Evolutionary conservation across 2,113 vertebrate species (phyloP), one percentile per base, ranked within the genome.

Genomic region (Monarcha castaneiventris): DNA sequence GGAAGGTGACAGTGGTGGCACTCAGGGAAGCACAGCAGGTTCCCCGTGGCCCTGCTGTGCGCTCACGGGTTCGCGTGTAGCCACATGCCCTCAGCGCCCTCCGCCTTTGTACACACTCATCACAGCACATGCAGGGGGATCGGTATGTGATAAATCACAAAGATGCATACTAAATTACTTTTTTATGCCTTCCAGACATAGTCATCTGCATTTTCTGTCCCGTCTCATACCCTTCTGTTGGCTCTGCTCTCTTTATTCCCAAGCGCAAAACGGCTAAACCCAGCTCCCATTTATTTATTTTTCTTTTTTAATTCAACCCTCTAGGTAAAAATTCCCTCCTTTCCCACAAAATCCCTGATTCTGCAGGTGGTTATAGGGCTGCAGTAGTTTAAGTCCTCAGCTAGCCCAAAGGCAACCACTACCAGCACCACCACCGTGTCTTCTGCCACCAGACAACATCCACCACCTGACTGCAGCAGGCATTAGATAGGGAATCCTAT

Each of bases 41-140:
- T 78, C 25, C 46, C n/a, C 0, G 0, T 10, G 44, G 74, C 54
- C 59, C 48, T 0, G 0, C 41, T 51, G n/a, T 3, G 1, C 6
- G 63, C 58, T 46, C 6, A 0, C 0, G 1, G 23, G 33, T 6
- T 54, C 1, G 0, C 26, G 0, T 66, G 81, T 72, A 61, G 22
- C 55, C 27, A 10, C 91, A 83, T 1, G 82, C 59, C 75, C 56
- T 20, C 75, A 35, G 76, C 66, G 63, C 27, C 75, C 52, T 69
- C 48, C 1, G 3, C 41, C 72, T 48, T 55, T 25, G 39, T 63
- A 48, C 71, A 52, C 15, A 9, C 41, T 81, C 61, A 33, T 30
- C 76, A 13, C 69, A 35, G 4, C 32, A 8, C 54, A 27, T 4
- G n/a, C 73, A 30, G 22, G 68, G 71, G 29, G 61, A 82, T 84